These are phyloP conservation scores for Galerucella nymphaeae DNA, from an alignment of 2,888 invertebrate species.

Conservation along the genomic window DNA sequence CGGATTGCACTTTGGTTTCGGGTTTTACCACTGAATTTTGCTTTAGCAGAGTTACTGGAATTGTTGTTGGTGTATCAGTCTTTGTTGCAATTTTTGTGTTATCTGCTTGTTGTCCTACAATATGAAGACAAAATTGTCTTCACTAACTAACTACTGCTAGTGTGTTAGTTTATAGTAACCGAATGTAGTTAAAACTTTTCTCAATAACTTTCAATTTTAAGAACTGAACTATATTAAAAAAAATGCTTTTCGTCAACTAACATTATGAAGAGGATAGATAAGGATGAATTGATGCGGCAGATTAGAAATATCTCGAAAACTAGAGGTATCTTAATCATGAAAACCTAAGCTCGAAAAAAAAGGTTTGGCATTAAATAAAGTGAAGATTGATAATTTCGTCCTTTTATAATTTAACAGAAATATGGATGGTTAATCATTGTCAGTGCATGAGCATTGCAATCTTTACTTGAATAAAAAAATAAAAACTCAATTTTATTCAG, in stretches of 20 bases:
- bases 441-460: too few species aligned
- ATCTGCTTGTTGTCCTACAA: conserved; percentile 24
- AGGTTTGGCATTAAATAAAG: too few species aligned
- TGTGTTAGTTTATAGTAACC: background rate
- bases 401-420: too few species aligned
- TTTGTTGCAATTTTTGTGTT: conserved; percentile 32
- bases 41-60: conserved; percentile 28
- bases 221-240: background rate
- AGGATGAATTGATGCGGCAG: too few species aligned
- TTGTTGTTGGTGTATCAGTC: conserved; percentile 36
- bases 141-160: conserved; percentile 3
- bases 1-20: conserved; percentile 31
- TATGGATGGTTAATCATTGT: too few species aligned
- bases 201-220: background rate
- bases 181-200: background rate
- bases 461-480: too few species aligned
- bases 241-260: background rate
- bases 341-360: too few species aligned
- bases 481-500: too few species aligned
- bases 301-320: too few species aligned
- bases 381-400: too few species aligned
- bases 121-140: conserved; percentile 21
- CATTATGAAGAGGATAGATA: too few species aligned
- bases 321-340: too few species aligned
- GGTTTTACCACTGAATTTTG: conserved; percentile 22